Evolutionary conservation across 2,888 invertebrate genomes (phyloP), one percentile per base, ranked within the genome.

Genomic region (Polyommatus icarus): DNA sequence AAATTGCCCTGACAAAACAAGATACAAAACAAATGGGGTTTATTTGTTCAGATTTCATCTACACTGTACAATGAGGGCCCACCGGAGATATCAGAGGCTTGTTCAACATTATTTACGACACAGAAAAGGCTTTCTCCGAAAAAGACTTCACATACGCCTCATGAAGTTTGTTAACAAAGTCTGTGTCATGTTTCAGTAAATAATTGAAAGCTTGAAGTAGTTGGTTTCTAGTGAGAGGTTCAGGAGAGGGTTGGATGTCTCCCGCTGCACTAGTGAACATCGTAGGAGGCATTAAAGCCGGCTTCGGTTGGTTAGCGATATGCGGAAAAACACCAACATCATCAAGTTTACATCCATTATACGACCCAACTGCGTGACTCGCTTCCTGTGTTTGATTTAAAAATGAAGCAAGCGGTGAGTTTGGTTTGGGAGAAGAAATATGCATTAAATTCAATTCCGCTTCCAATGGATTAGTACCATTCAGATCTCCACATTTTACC

Each of bases 101-200:
- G 82, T 86, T 84, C 82, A 77, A 80, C 24, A 85, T 83, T 86
- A 85, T 87, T 91, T 94, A 94, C 87, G 93, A 94, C 83, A 93
- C 93, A 79, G 93, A 93, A 84, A 91, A 93, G 78, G 92, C 87
- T 85, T 94, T 94, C 86, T 97, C 97, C 86, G 96, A 95, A 86
- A 97, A 97, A 54, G 97, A 97, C 91, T 98, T 97, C 24, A 98
- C 96, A 88, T 99, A 99, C 78, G 98, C 98, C 91, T 98, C 98
- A 87, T 99, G 98, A 80, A 99, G 94, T 90, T 97, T 98, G 86
- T 96, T 96, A 57, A 98, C 96, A 92, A 99, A 99, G 83, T 97
- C 97, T 54, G 97, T 95, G 89, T 99, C 98, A 90, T 97, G 97
- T 92, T 97, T 97, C 79, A 98, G 94, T 79, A 99, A 95, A 92